A percentile compares a stretch with the other conserved stretches of the same genome.
Evolutionary conservation across 2,113 vertebrate species (phyloP).

Genomic region (Myodes glareolus): DNA sequence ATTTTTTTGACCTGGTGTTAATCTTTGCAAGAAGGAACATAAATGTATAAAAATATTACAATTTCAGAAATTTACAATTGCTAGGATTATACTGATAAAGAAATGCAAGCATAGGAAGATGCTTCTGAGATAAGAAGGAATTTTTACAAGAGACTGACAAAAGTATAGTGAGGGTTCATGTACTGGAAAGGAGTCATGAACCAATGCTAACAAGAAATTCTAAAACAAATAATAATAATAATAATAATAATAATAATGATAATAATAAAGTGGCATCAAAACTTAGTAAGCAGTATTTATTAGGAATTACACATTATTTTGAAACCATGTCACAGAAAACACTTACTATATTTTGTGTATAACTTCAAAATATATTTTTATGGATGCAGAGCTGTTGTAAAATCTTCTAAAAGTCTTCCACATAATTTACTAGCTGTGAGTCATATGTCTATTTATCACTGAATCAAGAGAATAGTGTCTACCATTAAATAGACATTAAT

Average conservation of each 20-base stretch:
- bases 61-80: not conserved
- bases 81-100: not conserved
- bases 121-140: not conserved
- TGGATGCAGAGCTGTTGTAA: not conserved
- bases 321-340: not conserved
- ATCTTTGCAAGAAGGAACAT: not conserved
- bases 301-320: not conserved
- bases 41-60: not conserved
- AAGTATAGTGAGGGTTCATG: not conserved
- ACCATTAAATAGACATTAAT: not conserved
- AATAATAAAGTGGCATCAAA: not conserved
- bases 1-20: not conserved
- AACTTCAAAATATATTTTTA: not conserved
- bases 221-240: not conserved
- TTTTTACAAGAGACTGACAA: not conserved
- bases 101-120: not conserved
- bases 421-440: not conserved
- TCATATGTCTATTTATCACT: not conserved
- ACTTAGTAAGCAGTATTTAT: not conserved
- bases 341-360: not conserved
- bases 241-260: not conserved
- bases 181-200: not conserved
- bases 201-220: not conserved
- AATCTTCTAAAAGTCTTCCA: not conserved
- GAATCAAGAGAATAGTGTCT: not conserved